Evolutionary conservation across 2,888 invertebrate genomes (phyloP).

Genomic region (Rutpela maculata): DNA sequence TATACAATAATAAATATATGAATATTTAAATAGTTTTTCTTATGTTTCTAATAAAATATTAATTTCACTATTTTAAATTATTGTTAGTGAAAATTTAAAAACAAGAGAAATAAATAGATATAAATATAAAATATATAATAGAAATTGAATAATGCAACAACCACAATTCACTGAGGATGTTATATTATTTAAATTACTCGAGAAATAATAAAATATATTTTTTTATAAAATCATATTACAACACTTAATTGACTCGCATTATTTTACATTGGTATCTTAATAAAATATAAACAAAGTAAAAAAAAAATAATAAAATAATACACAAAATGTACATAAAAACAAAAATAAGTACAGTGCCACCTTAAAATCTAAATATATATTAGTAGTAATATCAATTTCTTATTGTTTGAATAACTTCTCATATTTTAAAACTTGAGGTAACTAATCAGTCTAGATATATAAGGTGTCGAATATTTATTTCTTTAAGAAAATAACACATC

Average conservation of each 20-base stretch:
- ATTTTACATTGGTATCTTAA: conserved; percentile 61
- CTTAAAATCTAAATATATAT: conserved; percentile 57
- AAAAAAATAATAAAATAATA: conserved; percentile 56
- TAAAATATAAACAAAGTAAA: conserved; percentile 55
- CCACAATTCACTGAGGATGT: conserved; percentile 37
- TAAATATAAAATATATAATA: conserved; percentile 63
- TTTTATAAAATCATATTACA: conserved; percentile 60
- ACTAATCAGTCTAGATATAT: conserved; percentile 65
- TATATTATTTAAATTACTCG: conserved; percentile 44
- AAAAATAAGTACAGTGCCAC: conserved; percentile 67
- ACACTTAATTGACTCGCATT: conserved; percentile 67
- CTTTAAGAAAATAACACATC: conserved; percentile 25
- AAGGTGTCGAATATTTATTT: conserved; percentile 54
- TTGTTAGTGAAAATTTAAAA: conserved; percentile 62
- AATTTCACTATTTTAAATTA: conserved; percentile 60
- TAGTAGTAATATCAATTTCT: conserved; percentile 50
- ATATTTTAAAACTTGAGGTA: conserved; percentile 65
- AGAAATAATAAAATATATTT: conserved; percentile 54
- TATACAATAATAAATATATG: conserved; percentile 59
- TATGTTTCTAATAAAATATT: conserved; percentile 63
- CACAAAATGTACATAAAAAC: conserved; percentile 63
- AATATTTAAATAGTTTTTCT: conserved; percentile 60
- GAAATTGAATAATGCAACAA: conserved; percentile 48
- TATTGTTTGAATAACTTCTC: conserved; percentile 52
- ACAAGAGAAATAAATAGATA: conserved; percentile 64